These are phyloP conservation scores for Ursus arctos DNA, from an alignment of 2,113 vertebrate species.

Conservation along the genomic window DNA sequence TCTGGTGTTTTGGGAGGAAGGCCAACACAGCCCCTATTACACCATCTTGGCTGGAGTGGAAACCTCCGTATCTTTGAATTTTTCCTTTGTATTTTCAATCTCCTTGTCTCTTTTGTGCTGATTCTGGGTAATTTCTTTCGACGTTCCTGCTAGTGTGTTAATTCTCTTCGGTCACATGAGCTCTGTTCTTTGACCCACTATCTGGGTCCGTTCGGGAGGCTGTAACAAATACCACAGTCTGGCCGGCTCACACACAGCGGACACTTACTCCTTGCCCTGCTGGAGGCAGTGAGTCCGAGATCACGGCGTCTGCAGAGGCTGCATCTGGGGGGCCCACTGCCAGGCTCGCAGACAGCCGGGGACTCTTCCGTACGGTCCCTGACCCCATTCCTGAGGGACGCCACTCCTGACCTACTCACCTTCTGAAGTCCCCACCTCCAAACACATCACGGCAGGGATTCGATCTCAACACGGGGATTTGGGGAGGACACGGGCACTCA, in stretches of 20 bases:
- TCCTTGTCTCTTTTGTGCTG: not conserved
- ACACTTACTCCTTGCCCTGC: too few relatives aligned
- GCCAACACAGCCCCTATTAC: not conserved
- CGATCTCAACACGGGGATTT: not conserved
- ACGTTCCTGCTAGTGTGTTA: not conserved
- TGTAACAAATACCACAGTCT: fast-evolving
- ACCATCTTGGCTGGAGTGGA: not conserved
- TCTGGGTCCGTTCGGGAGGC: not conserved
- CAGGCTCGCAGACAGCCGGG: not conserved
- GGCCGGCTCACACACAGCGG: not conserved
- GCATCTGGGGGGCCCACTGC: not conserved
- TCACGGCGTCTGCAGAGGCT: not conserved
- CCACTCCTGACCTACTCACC: not conserved
- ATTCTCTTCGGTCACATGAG: not conserved
- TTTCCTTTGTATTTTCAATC: not conserved
- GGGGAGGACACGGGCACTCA: not conserved
- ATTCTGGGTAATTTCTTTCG: not conserved
- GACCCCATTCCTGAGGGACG: not conserved
- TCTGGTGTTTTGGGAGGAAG: not conserved
- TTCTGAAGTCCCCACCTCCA: not conserved
- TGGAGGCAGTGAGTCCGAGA: not conserved
- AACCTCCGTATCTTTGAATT: not conserved
- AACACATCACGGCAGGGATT: not conserved
- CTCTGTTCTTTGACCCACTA: not conserved
- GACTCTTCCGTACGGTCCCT: not conserved